Percentiles rank a stretch among this genome's conserved stretches.
phyloP scores from a whole-genome alignment of 2,797 vertebrate genomes.

The Paramormyrops hopkinsi region DNA sequence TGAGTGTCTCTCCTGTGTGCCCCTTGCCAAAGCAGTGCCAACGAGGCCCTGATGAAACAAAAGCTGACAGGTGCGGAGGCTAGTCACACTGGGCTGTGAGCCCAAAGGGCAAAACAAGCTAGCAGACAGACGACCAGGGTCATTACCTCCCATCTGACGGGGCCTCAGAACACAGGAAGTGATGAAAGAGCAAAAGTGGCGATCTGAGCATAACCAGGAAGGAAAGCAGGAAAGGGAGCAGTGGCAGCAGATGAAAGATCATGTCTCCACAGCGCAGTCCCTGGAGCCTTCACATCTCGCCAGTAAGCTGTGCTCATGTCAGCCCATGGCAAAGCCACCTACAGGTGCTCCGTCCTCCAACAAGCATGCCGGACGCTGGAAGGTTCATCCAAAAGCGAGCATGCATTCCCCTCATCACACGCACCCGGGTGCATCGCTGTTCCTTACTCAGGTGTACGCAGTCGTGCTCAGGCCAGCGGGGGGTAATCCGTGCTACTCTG shows the following conservation, averaged over 20 bases:
- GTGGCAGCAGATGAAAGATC: not conserved
- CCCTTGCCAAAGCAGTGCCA: not conserved
- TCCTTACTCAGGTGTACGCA: not conserved
- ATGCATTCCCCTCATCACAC: not conserved
- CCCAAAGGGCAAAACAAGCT: constrained; percentile 10
- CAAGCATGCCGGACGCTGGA: not conserved
- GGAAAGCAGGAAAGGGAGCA: not conserved
- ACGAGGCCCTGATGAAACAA: not conserved
- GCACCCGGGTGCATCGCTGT: not conserved
- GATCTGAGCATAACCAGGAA: not conserved
- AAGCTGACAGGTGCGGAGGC: not conserved
- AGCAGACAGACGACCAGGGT: constrained; percentile 23
- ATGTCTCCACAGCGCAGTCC: constrained; percentile 3
- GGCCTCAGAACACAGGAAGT: constrained; percentile 17
- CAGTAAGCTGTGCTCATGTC: not conserved
- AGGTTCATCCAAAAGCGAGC: not conserved
- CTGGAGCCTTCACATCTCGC: not conserved
- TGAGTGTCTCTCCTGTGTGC: not conserved
- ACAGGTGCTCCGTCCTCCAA: not conserved
- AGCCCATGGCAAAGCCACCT: not conserved
- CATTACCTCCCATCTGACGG: constrained; percentile 30
- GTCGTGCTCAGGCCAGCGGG: not conserved
- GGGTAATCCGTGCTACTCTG: not conserved
- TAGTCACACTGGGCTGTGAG: not conserved
- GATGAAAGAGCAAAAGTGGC: not conserved